Evolutionary conservation across 2,797 vertebrate genomes (phyloP), one percentile per base, ranked within the genome.

Genomic region (Trachops cirrhosus): DNA sequence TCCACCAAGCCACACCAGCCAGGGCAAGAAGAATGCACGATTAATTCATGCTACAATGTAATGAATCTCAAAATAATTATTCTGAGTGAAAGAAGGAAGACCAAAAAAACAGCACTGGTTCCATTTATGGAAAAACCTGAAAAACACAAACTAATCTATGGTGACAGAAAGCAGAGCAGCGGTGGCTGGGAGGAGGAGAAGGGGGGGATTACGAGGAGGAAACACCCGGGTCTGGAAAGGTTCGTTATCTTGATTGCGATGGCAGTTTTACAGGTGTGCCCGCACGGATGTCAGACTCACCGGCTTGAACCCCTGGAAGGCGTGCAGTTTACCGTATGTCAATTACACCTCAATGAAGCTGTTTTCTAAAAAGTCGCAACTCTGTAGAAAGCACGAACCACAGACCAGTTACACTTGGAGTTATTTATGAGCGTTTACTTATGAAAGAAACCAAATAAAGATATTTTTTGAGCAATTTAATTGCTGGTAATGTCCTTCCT

Each of bases 251-350:
- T 21, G 19, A 39, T 6, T 3, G 41, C 22, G 41, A 12, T 0
- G 15, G 24, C 0, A 4, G 21, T 5, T n/a, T 64, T 7, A 6
- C 37, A 34, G 10, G n/a, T 14, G 22, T 21, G 19, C 74, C 24
- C 9, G 39, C 3, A 14, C 18, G 2, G 0, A 0, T 3, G 26
- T 26, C 19, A 8, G 4, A 54, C 7, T 14, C 37, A 18, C 0
- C 50, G 16, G 26, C 37, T 7, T 8, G 18, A 4, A 21, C 3
- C 1, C 24, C n/a, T 67, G 3, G 74, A 16, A 16, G 2, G n/a
- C 0, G 22, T n/a, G 37, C 39, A n/a, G 41, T 24, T 68, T 9
- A 4, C 79, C 16, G 1, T 7, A 2, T 15, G 34, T 54, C 83
- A 34, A 0, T 37, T 9, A 59, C 10, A n/a, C 34, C 34, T 70